Percentiles rank a stretch among this genome's conserved stretches.
Conservation (phyloP, 2,888 invertebrate genomes). For the Nephrotoma appendiculata region DNA sequence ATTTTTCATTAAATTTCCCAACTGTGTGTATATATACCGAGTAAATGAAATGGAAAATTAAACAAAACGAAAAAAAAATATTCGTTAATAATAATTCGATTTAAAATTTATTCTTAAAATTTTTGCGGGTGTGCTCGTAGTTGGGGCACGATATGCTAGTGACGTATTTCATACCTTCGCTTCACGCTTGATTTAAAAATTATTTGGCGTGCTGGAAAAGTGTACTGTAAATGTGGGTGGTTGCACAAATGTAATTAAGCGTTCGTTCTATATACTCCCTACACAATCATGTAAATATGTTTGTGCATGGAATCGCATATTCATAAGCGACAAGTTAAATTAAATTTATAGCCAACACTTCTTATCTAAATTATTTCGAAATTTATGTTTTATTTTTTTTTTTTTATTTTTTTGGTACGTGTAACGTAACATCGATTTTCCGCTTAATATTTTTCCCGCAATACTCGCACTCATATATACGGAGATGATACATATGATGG, state of each 20-base stretch:
- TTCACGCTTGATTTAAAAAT: not conserved
- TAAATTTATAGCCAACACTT: not conserved
- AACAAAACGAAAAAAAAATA: not conserved
- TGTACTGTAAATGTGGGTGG: not conserved
- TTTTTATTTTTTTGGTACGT: too few species aligned
- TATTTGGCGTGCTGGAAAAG: not conserved
- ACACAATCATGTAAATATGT: too few species aligned
- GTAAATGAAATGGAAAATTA: not conserved
- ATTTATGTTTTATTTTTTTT: not conserved
- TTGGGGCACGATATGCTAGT: too few species aligned
- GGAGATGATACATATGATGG: not conserved
- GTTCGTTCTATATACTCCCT: not conserved
- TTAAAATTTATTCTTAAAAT: not conserved
- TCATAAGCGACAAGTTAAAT: too few species aligned
- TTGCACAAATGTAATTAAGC: not conserved
- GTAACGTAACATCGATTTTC: not conserved
- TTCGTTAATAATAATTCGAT: not conserved
- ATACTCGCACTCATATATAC: not conserved
- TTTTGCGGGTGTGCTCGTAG: not conserved
- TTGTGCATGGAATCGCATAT: too few species aligned
- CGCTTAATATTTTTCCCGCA: not conserved
- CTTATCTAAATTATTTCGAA: not conserved
- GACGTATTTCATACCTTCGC: not conserved
- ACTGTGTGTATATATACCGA: not conserved
- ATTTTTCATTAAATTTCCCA: not conserved